phyloP scores from a whole-genome alignment of 2,113 vertebrate genomes.

The Cyanocitta stelleri region DNA sequence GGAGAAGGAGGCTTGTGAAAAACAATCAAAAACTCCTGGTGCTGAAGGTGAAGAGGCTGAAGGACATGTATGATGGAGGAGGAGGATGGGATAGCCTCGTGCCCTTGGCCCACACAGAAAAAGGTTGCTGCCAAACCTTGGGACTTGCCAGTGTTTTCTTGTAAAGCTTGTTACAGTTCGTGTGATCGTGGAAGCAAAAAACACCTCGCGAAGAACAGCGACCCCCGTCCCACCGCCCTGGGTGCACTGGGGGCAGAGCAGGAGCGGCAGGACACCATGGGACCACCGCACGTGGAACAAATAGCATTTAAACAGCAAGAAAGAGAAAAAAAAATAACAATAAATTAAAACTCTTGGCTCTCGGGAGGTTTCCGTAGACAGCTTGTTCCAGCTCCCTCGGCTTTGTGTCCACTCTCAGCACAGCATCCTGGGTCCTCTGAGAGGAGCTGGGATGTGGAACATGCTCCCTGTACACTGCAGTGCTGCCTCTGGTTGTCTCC shows the following conservation, averaged over 20 bases:
- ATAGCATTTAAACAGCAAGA: neutral
- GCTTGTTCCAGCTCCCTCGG: constrained; percentile 4
- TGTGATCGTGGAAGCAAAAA: constrained; percentile 73
- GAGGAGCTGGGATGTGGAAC: neutral
- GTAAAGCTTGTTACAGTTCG: constrained; percentile 71
- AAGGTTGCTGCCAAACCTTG: constrained; percentile 66
- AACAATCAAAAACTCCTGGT: neutral
- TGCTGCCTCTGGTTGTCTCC: neutral
- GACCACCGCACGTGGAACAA: constrained; percentile 54
- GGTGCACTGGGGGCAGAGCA: neutral
- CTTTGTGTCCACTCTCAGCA: neutral
- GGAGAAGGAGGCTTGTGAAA: neutral
- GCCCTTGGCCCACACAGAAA: constrained; percentile 10
- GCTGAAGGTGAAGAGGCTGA: constrained; percentile 29
- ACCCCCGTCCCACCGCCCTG: constrained; percentile 11
- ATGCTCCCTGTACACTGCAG: neutral
- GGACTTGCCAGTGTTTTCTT: constrained; percentile 70
- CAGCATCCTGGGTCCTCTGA: neutral
- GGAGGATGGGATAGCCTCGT: constrained; percentile 33
- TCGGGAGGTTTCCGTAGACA: neutral
- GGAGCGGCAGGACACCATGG: constrained; percentile 1
- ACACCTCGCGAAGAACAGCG: constrained; percentile 5
- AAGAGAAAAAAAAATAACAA: neutral
- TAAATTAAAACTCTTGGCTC: neutral
- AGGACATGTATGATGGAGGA: constrained; percentile 66